These are phyloP conservation scores for Phacellophora camtschatica DNA, from an alignment of 30 jellyfish, hydroid and myxozoan species.

Conservation along the genomic window DNA sequence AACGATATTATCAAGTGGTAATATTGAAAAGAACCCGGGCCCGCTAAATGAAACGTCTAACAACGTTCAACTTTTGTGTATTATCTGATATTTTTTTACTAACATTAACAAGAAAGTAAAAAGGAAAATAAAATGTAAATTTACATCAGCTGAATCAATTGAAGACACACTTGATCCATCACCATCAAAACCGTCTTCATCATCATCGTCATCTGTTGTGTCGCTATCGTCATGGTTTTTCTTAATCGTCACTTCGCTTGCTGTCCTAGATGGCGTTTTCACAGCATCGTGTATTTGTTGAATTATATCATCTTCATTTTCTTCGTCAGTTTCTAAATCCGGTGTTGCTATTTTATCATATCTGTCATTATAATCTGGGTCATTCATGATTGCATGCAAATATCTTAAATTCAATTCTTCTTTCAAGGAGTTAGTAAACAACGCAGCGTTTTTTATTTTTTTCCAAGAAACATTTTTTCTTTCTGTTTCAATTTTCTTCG, in stretches of 20 bases:
- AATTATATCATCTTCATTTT: conserved; percentile 32
- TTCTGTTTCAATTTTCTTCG: neutral
- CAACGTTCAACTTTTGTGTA: too few species aligned
- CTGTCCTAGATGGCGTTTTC: neutral
- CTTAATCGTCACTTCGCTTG: neutral
- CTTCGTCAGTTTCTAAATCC: conserved; percentile 58
- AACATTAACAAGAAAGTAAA: too few species aligned
- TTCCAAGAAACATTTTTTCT: neutral
- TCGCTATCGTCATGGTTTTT: neutral
- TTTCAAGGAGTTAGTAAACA: neutral
- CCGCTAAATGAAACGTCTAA: too few species aligned
- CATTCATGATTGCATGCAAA: conserved; percentile 14
- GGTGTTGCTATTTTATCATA: conserved; percentile 42
- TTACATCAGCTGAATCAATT: neutral
- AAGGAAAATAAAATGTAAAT: too few species aligned
- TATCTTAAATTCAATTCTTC: conserved; percentile 45
- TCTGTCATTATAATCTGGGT: conserved; percentile 47
- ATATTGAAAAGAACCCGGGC: too few species aligned
- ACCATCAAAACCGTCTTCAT: conserved; percentile 14
- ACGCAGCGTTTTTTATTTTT: neutral
- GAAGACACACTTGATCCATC: neutral
- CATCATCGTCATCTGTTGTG: neutral
- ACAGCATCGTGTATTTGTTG: neutral
- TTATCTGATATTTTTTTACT: too few species aligned
- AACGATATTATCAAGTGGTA: too few species aligned